phyloP scores from a whole-genome alignment of 2,888 invertebrate species.

The Griposia aprilina region DNA sequence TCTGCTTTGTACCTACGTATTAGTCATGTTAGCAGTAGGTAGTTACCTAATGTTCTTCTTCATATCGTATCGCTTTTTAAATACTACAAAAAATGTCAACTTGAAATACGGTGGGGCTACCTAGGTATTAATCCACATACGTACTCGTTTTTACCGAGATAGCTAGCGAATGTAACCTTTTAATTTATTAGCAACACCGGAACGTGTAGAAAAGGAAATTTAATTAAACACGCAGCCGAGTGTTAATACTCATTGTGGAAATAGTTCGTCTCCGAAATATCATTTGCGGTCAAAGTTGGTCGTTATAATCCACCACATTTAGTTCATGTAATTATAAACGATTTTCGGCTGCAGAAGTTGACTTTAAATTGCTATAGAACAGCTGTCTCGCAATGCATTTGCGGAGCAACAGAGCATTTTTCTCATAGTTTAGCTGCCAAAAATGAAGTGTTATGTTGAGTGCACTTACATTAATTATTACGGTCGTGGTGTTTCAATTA shows the following conservation, averaged over 20 bases:
- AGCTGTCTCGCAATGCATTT: constrained; percentile 38
- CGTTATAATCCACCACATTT: constrained; percentile 52
- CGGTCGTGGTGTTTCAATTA: constrained; percentile 21
- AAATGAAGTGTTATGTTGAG: constrained; percentile 51
- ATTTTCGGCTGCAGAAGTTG: constrained; percentile 41
- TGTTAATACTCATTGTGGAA: constrained; percentile 43
- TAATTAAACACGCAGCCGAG: constrained; percentile 41
- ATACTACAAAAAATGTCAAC: neutral
- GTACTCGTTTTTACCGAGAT: neutral
- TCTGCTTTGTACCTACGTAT: neutral
- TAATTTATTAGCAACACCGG: constrained; percentile 30
- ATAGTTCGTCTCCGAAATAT: constrained; percentile 53
- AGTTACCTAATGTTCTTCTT: neutral
- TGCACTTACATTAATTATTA: constrained; percentile 42
- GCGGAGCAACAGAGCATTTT: constrained; percentile 24
- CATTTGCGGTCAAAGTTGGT: constrained; percentile 51
- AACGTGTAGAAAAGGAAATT: constrained; percentile 38
- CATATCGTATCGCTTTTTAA: neutral
- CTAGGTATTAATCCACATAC: neutral
- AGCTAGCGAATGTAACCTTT: constrained; percentile 34
- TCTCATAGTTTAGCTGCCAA: constrained; percentile 51
- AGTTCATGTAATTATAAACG: constrained; percentile 43
- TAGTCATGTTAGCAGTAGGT: neutral
- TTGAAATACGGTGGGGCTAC: neutral
- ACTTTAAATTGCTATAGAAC: constrained; percentile 39